phyloP scores from a whole-genome alignment of 2,797 vertebrate genomes.

The Epinephelus coioides region DNA sequence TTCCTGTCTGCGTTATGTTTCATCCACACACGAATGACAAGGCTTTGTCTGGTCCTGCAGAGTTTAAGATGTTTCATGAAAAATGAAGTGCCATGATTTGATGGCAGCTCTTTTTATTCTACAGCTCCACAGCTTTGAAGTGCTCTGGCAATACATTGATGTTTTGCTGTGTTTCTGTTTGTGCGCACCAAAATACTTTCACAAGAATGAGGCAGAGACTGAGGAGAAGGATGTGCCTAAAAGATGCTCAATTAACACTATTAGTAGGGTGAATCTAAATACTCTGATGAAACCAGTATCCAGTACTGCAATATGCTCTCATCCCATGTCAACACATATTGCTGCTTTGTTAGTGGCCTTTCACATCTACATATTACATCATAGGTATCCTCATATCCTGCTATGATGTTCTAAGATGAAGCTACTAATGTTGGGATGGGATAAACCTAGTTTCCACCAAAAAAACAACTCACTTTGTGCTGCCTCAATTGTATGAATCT shows the following conservation, averaged over 20 bases:
- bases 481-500: too few relatives aligned
- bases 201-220: not conserved
- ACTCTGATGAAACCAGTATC: too few relatives aligned
- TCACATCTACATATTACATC: too few relatives aligned
- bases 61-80: constrained; percentile 3
- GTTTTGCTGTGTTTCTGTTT: not conserved
- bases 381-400: too few relatives aligned
- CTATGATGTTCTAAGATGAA: too few relatives aligned
- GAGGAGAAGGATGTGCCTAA: not conserved
- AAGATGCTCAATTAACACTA: not conserved
- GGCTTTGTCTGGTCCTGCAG: not conserved
- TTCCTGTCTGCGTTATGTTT: not conserved
- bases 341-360: too few relatives aligned
- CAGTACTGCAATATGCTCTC: too few relatives aligned
- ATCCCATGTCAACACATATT: too few relatives aligned
- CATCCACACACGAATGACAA: not conserved
- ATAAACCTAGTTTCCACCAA: too few relatives aligned
- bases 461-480: too few relatives aligned
- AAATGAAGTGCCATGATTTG: not conserved
- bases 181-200: not conserved
- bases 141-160: not conserved
- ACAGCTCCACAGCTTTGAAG: not conserved
- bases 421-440: too few relatives aligned
- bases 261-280: too few relatives aligned
- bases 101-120: not conserved